A percentile compares a stretch with the other conserved stretches of the same genome.
Evolutionary conservation across 2,888 invertebrate species (phyloP).

Genomic region (Lamellibrachia columna): DNA sequence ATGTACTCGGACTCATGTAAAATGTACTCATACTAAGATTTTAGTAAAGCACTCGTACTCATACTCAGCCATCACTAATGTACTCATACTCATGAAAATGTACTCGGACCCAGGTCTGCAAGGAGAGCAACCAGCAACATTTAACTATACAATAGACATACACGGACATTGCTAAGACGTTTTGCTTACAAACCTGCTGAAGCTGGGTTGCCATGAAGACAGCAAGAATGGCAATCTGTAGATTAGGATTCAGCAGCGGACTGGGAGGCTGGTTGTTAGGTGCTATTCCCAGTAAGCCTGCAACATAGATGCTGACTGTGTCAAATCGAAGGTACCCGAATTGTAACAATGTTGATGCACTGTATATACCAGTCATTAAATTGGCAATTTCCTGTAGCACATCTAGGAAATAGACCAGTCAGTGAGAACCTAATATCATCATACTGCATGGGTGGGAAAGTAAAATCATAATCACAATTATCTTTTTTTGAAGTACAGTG

Average conservation of each 20-base stretch:
- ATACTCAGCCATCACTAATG: too few relatives aligned
- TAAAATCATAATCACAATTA: background rate
- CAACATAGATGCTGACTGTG: background rate
- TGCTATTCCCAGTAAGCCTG: background rate
- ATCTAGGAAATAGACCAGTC: background rate
- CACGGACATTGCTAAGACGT: background rate
- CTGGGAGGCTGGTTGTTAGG: constrained; percentile 7
- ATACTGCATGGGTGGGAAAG: background rate
- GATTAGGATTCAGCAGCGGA: constrained; percentile 33
- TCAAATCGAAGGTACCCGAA: background rate
- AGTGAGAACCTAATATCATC: background rate
- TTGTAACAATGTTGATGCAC: background rate
- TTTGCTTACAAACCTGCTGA: constrained; percentile 29
- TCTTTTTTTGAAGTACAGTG: background rate
- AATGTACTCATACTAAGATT: too few relatives aligned
- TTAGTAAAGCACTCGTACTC: too few relatives aligned
- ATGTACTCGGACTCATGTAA: too few relatives aligned
- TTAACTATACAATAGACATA: background rate
- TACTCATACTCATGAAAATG: too few relatives aligned
- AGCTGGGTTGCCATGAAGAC: constrained; percentile 34
- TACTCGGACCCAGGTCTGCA: too few relatives aligned
- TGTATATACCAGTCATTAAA: too few relatives aligned
- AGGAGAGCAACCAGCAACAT: too few relatives aligned
- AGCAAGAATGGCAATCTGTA: constrained; percentile 36
- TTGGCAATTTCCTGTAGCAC: too few relatives aligned